Conservation (phyloP, 2,888 invertebrate species). For the Epicampocera succincta region DNA sequence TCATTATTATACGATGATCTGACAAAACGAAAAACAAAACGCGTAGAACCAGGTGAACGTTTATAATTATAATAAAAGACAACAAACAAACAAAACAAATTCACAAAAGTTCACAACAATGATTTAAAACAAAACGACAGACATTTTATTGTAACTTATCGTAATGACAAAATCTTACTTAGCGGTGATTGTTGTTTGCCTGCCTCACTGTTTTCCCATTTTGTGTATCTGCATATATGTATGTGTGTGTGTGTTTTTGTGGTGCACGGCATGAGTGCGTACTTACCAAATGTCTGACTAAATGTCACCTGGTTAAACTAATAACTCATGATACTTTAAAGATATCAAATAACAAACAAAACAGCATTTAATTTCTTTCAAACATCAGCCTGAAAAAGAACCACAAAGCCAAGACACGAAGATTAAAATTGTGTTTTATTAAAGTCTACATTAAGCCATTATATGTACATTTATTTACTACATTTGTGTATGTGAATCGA, state of each 20-base stretch:
- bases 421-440: neutral
- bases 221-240: slow-evolving; percentile 18
- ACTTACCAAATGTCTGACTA: slow-evolving; percentile 31
- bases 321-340: slow-evolving; percentile 54
- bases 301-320: slow-evolving; percentile 57
- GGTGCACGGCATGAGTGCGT: slow-evolving; percentile 14
- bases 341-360: slow-evolving; percentile 48
- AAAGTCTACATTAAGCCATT: neutral
- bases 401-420: neutral
- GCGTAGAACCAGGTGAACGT: slow-evolving; percentile 24
- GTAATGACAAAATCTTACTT: slow-evolving; percentile 50
- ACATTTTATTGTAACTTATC: slow-evolving; percentile 49
- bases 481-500: no score
- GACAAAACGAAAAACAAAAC: slow-evolving; percentile 17
- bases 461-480: no score
- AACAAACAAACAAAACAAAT: slow-evolving; percentile 1
- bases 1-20: slow-evolving; percentile 24
- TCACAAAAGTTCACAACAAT: slow-evolving; percentile 34
- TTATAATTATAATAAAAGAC: slow-evolving; percentile 15
- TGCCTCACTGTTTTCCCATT: neutral
- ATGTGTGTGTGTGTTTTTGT: neutral
- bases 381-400: neutral
- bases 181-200: slow-evolving; percentile 34
- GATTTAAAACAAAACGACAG: slow-evolving; percentile 15
- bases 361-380: slow-evolving; percentile 13